These are phyloP conservation scores for Chromobotia macracanthus DNA, from an alignment of 2,797 vertebrate genomes.

Conservation along the genomic window DNA sequence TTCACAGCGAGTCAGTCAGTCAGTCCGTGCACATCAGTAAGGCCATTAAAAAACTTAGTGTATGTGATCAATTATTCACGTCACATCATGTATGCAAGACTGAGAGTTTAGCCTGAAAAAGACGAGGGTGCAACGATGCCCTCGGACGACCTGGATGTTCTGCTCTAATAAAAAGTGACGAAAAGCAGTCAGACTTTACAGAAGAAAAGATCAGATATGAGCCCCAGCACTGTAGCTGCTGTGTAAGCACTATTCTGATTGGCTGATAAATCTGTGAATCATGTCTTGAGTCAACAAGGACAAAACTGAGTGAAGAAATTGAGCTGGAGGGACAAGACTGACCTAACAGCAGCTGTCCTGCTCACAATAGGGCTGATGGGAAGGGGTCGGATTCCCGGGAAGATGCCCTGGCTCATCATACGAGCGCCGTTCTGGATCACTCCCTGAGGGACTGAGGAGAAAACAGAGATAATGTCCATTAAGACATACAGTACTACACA, in stretches of 20 bases:
- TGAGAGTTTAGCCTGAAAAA: constrained; percentile 12
- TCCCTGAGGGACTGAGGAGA: constrained; percentile 81
- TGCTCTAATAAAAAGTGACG: constrained; percentile 14
- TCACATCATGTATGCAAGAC: constrained; percentile 32
- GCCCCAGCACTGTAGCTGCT: not conserved
- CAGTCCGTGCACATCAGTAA: constrained; percentile 28
- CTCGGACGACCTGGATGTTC: not conserved
- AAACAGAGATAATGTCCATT: constrained; percentile 41
- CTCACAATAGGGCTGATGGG: constrained; percentile 84
- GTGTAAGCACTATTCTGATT: constrained; percentile 10
- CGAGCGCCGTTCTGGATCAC: constrained; percentile 89
- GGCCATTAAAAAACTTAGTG: constrained; percentile 50
- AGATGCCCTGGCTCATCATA: constrained; percentile 85
- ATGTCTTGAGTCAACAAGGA: not conserved
- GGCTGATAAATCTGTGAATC: constrained; percentile 36
- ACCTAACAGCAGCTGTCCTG: constrained; percentile 83
- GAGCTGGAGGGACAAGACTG: constrained; percentile 57
- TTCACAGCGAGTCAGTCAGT: constrained; percentile 46
- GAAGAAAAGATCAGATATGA: constrained; percentile 5
- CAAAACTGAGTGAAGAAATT: not conserved
- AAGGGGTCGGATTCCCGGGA: constrained; percentile 84
- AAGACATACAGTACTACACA: constrained; percentile 11
- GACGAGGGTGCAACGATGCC: constrained; percentile 6
- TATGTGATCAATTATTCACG: constrained; percentile 56
- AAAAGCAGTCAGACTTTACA: not conserved